Conservation (phyloP, 2,888 invertebrate genomes). For the Stramonita haemastoma region DNA sequence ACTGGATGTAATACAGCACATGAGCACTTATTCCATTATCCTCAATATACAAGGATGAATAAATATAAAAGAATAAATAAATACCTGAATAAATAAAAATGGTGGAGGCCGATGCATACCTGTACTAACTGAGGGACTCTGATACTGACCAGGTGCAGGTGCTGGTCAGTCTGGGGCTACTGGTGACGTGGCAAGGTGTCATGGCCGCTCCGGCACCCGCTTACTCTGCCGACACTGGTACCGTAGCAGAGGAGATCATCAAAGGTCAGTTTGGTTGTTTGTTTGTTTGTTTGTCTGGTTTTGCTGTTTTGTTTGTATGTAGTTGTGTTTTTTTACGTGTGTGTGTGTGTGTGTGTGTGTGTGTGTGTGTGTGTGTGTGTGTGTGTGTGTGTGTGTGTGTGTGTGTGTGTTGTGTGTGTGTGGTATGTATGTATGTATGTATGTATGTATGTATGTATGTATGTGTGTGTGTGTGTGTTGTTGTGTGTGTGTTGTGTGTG, state of each 20-base stretch:
- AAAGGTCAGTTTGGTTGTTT: not conserved
- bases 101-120: too few species aligned
- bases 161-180: too few species aligned
- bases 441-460: conserved; percentile 1
- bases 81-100: too few species aligned
- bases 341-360: conserved; percentile 5
- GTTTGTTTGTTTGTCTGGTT: not conserved
- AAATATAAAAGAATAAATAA: too few species aligned
- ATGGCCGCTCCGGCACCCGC: too few species aligned
- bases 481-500: conserved; percentile 11
- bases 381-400: not conserved
- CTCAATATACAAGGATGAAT: too few species aligned
- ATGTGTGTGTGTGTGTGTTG: conserved; percentile 8
- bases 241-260: not conserved
- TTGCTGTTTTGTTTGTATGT: not conserved
- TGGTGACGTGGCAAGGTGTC: too few species aligned
- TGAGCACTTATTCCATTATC: too few species aligned
- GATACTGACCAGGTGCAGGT: too few species aligned
- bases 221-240: too few species aligned
- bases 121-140: too few species aligned
- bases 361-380: not conserved
- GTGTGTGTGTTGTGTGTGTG: not conserved
- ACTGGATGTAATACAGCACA: too few species aligned
- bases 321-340: not conserved
- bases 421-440: not conserved